These are phyloP conservation scores for Ascaphus truei DNA, from an alignment of 2,113 vertebrate genomes.

Conservation along the genomic window DNA sequence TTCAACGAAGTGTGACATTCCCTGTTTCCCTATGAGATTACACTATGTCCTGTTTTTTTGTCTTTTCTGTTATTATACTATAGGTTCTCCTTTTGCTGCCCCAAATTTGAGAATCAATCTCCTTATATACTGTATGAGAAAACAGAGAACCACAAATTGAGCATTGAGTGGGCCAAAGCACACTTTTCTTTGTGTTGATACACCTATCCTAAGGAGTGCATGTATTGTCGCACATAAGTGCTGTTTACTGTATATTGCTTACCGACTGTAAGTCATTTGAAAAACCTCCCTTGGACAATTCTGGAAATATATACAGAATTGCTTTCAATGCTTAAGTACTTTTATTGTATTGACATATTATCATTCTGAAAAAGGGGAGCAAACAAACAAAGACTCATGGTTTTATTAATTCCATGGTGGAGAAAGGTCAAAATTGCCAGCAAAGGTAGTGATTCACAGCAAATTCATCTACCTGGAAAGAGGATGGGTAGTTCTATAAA, in stretches of 20 bases:
- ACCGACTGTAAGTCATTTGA: not conserved
- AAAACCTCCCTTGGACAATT: not conserved
- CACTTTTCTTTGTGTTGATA: no score
- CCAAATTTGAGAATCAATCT: no score
- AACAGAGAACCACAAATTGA: no score
- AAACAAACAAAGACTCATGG: not conserved
- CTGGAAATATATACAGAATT: not conserved
- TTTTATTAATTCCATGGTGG: conserved; percentile 13
- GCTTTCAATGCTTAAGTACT: not conserved
- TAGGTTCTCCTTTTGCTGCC: no score
- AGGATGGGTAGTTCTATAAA: no score
- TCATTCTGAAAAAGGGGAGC: not conserved
- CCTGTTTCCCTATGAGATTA: no score
- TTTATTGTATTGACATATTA: not conserved
- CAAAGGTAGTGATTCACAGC: conserved; percentile 18
- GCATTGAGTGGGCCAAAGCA: no score
- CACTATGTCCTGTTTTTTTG: no score
- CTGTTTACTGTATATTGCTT: not conserved
- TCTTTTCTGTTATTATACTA: no score
- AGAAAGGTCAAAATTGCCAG: conserved; percentile 17
- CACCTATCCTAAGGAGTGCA: not conserved
- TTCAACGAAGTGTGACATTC: no score
- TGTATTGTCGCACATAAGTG: no score
- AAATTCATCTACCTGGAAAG: not conserved
- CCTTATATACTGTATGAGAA: no score